Evolutionary conservation across 2,888 invertebrate species (phyloP), one percentile per base, ranked within the genome.

Genomic region (Harpalus rubripes): DNA sequence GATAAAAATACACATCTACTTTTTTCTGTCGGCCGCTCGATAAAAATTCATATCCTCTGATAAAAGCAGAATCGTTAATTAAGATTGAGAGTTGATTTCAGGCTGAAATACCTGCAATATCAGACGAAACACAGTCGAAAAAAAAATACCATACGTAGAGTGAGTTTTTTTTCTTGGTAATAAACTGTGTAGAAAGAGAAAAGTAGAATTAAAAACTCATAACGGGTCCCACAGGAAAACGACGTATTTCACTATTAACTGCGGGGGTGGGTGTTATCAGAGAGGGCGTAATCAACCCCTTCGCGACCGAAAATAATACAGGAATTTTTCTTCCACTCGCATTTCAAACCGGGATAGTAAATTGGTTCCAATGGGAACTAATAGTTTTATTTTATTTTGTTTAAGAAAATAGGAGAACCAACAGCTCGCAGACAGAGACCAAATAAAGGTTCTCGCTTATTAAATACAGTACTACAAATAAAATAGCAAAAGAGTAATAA

Each of bases 171-270:
- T 84, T 84, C 65, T 78, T 84, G 56, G 59, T 72, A 68, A 39
- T 76, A 52, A 61, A 63, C 58, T 39, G 68, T 59, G 72, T 41
- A 74, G 72, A 74, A 83, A 83, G 83, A 83, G 76, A 83, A 88
- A 88, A 87, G 87, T 88, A 89, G 88, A 90, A 90, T 90, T 90
- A 90, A 90, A 90, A 90, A 90, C 89, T 89, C 89, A 89, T 90
- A 90, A 90, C 89, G 88, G 87, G 86, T 86, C 89, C 88, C 89
- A 87, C 86, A 89, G 89, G 89, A 87, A 87, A 87, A 87, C 87
- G 84, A 68, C 41, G 61, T 85, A 82, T 85, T 86, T 83, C 76
- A 83, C 83, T 83, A 83, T 83, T 83, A 83, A 83, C 83, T 59
- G 83, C 26, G 41, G 58, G 58, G n/a, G 15, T 74, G 58, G n/a